Conservation (phyloP, 2,888 invertebrate genomes). For the Isoperla grammatica region DNA sequence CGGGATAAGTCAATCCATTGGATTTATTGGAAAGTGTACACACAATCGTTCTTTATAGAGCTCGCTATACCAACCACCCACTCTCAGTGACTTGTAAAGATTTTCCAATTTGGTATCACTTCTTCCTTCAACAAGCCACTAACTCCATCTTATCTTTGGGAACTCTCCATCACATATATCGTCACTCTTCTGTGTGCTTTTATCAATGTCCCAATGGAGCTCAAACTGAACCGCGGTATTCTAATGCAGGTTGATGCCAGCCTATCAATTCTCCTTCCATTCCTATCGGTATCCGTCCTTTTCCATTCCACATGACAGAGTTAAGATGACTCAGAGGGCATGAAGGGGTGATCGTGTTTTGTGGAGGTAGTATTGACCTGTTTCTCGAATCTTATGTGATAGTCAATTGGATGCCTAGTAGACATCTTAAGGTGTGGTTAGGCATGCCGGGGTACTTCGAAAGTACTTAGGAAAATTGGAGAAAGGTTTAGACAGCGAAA, state of each 20-base stretch:
- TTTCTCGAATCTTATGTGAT: not conserved
- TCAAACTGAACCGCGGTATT: not conserved
- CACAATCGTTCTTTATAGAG: no score
- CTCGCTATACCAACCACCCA: not conserved
- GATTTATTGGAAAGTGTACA: no score
- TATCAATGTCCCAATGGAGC: not conserved
- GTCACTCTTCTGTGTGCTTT: not conserved
- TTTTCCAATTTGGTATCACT: conserved; percentile 2
- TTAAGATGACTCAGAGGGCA: not conserved
- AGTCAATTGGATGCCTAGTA: no score
- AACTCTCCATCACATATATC: not conserved
- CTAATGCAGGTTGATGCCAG: not conserved
- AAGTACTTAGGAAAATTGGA: conserved; percentile 6
- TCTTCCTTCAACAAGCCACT: not conserved
- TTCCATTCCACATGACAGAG: not conserved
- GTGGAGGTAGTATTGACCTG: not conserved
- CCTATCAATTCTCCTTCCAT: not conserved
- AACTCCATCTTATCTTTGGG: not conserved
- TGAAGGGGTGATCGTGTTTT: not conserved
- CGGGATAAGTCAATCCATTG: no score
- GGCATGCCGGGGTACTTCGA: no score
- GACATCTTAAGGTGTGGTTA: no score
- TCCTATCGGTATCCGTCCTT: not conserved
- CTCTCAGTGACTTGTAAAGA: not conserved
- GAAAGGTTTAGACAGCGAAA: not conserved